Conservation (phyloP, 1,140 invertebrate genomes). For the Drosophila erecta region DNA sequence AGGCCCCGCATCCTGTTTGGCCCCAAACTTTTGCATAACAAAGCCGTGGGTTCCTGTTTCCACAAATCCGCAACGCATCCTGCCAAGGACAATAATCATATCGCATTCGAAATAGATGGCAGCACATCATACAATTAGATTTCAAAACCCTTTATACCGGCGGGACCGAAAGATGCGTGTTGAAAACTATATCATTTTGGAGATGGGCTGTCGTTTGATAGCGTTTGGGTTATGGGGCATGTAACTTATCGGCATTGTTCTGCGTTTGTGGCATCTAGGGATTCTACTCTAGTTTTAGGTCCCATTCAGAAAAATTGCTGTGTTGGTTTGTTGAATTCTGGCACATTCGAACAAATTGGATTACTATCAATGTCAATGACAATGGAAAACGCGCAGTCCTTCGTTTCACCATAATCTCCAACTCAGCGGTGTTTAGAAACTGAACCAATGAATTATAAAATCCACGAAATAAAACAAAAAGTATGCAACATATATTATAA, state of each 20-base stretch:
- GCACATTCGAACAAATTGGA: too few species aligned
- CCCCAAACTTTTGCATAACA: slow-evolving; percentile 26
- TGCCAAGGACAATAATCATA: slow-evolving; percentile 27
- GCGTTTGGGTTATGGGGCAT: background rate
- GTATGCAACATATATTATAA: too few species aligned
- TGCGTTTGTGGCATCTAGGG: slow-evolving; percentile 6
- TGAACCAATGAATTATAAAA: too few species aligned
- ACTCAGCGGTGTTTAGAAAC: too few species aligned
- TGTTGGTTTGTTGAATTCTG: too few species aligned
- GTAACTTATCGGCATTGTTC: slow-evolving; percentile 18
- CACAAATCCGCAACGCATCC: slow-evolving; percentile 14
- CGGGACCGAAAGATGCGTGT: slow-evolving; percentile 1
- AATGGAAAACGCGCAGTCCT: too few species aligned
- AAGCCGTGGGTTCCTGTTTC: slow-evolving; percentile 10
- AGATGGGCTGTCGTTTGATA: background rate
- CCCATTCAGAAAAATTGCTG: background rate
- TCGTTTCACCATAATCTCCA: too few species aligned
- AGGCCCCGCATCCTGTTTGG: background rate
- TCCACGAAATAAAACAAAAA: too few species aligned
- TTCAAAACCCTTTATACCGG: background rate
- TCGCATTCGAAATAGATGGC: slow-evolving; percentile 23
- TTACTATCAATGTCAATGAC: too few species aligned
- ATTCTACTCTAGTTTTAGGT: slow-evolving; percentile 1
- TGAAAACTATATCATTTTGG: background rate
- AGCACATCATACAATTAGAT: slow-evolving; percentile 21